Base-by-base conservation (phyloP, 2,797 vertebrate genomes). In the Gastrophryne carolinensis region DNA sequence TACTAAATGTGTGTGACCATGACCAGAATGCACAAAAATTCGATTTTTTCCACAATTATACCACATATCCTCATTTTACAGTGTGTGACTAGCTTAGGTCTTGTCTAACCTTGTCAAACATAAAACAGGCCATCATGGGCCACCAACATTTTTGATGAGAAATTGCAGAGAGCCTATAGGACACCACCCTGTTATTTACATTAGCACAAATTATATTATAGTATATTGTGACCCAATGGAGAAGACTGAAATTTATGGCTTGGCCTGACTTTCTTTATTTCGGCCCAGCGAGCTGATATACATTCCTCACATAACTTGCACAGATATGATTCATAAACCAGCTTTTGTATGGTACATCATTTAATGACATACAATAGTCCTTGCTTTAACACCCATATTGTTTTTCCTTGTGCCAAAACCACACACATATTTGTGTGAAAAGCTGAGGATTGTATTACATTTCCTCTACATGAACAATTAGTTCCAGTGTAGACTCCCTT, bases 401-500 rank as follows among this genome's bases (percentile, higher is more conserved):
- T 50, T 68, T 0, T 86, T 90, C 86, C 82, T 90, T 89, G 84
- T 90, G 77, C 17, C 85, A 86, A 86, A 89, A 85, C 85, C 85
- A 82, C 83, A 83, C 72, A 87, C 86, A 84, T 81, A 84, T 90
- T 90, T 87, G 79, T 82, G 30, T 60, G 78, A 73, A 77, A 86
- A 75, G 47, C 13, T 34, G 61, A 49, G 81, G 83, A 89, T 93
- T 93, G 83, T 87, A 75, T 84, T 73, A 29, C 41, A 62, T 86
- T 85, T 92, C 87, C 86, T 90, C 83, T 81, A 80, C 71, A 72
- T 85, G 85, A 83, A 88, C 87, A 83, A 82, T 89, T 81, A 80
- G 83, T 86, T 84, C 87, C 86, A 84, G 79, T 4, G 0, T 81
- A 87, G 83, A 74, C 83, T 81, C 83, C 82, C 81, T 82, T 81